Conservation (phyloP, 2,113 vertebrate species). For the Oreochromis spilurus region DNA sequence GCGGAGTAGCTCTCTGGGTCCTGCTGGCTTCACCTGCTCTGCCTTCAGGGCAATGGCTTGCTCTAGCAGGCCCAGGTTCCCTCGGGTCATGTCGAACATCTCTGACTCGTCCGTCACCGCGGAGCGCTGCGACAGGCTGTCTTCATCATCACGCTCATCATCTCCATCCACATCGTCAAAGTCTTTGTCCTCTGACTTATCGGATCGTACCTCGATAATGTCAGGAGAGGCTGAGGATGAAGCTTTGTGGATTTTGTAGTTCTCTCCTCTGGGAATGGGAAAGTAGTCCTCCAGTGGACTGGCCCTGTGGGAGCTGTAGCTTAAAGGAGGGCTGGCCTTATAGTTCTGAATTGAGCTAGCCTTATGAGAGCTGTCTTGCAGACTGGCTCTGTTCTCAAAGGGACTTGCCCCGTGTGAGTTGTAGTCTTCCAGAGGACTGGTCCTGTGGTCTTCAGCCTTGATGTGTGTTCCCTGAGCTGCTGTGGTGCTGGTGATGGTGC, state of each 20-base stretch:
- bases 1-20: constrained; percentile 77
- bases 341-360: constrained; percentile 31
- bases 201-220: constrained; percentile 84
- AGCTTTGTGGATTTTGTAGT: constrained; percentile 51
- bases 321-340: constrained; percentile 42
- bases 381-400: background rate
- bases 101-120: constrained; percentile 86
- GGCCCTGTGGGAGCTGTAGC: constrained; percentile 64
- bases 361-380: constrained; percentile 20
- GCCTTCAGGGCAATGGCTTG: constrained; percentile 97
- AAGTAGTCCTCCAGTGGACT: constrained; percentile 58
- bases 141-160: constrained; percentile 81
- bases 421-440: constrained; percentile 47
- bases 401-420: constrained; percentile 23
- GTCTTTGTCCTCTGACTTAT: constrained; percentile 82
- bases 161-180: constrained; percentile 74
- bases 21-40: constrained; percentile 81
- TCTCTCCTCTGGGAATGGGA: constrained; percentile 23
- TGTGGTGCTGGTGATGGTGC: constrained; percentile 64
- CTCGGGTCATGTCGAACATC: constrained; percentile 93
- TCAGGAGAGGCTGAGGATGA: constrained; percentile 72
- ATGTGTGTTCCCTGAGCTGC: constrained; percentile 67
- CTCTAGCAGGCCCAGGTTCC: constrained; percentile 93
- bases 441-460: constrained; percentile 37
- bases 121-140: constrained; percentile 83